Evolutionary conservation across 2,888 invertebrate species (phyloP).

Genomic region (Thysanoteuthis rhombus): DNA sequence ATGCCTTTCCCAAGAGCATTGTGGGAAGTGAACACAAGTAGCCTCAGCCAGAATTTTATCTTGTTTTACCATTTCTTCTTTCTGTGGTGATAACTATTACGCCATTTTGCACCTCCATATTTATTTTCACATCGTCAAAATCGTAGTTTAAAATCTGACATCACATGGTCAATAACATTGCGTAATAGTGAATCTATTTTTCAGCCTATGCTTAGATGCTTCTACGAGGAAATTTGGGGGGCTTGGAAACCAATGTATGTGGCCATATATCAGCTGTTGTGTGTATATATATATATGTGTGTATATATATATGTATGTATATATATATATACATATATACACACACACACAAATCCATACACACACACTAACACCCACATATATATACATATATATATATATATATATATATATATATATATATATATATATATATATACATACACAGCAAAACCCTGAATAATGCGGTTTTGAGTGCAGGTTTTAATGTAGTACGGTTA

Average conservation of each 20-base stretch:
- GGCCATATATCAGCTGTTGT: not conserved
- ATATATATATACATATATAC: not conserved
- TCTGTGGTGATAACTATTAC: no score
- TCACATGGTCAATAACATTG: not conserved
- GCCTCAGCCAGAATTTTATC: not conserved
- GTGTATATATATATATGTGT: not conserved
- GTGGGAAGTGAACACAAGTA: not conserved
- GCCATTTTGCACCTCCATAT: not conserved
- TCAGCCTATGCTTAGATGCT: not conserved
- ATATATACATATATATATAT: no score
- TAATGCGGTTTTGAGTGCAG: no score
- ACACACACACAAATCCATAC: no score
- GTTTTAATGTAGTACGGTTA: no score
- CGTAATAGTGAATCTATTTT: not conserved
- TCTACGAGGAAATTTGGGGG: not conserved
- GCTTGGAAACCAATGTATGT: not conserved
- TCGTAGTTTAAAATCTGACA: not conserved
- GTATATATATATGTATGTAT: not conserved
- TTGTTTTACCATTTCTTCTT: not conserved
- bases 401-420: no score
- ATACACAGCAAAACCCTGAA: no score
- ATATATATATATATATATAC: no score
- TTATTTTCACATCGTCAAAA: not conserved
- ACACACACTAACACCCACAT: no score
- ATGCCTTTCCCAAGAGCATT: not conserved